phyloP scores from a whole-genome alignment of 2,888 invertebrate genomes.

The Pachydiplax longipennis region DNA sequence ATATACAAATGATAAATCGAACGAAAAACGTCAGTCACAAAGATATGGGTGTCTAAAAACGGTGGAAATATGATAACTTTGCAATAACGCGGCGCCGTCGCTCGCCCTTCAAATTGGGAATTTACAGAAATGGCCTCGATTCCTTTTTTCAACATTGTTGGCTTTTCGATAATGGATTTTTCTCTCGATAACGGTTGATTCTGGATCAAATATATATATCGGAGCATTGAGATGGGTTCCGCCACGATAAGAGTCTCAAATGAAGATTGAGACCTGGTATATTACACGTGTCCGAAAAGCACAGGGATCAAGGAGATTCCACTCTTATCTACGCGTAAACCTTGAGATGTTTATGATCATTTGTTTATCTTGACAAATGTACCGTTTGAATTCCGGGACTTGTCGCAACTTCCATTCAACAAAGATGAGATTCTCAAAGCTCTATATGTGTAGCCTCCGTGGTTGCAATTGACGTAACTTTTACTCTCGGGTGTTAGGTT shows the following conservation, averaged over 20 bases:
- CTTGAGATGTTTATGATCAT: not conserved
- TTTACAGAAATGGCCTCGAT: not conserved
- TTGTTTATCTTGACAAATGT: not conserved
- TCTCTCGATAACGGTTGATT: not conserved
- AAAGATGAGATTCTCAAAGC: not conserved
- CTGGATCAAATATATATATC: not conserved
- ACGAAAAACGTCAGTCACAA: too few relatives aligned
- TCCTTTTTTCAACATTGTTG: not conserved
- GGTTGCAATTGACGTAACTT: too few relatives aligned
- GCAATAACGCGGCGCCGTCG: not conserved
- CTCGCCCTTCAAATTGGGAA: not conserved
- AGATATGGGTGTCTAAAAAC: not conserved
- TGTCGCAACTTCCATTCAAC: not conserved
- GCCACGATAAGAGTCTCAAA: not conserved
- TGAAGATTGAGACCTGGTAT: not conserved
- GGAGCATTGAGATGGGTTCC: not conserved
- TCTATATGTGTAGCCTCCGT: too few relatives aligned
- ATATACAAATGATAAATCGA: too few relatives aligned
- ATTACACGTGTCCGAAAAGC: not conserved
- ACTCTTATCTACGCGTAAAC: not conserved
- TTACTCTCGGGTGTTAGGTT: too few relatives aligned
- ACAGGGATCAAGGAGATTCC: not conserved
- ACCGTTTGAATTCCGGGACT: not conserved
- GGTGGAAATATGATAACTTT: not conserved
- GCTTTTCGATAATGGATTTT: not conserved